Percentiles rank a stretch among this genome's conserved stretches.
Evolutionary conservation across 2,888 invertebrate genomes (phyloP).

Genomic region (Notodonta dromedarius): DNA sequence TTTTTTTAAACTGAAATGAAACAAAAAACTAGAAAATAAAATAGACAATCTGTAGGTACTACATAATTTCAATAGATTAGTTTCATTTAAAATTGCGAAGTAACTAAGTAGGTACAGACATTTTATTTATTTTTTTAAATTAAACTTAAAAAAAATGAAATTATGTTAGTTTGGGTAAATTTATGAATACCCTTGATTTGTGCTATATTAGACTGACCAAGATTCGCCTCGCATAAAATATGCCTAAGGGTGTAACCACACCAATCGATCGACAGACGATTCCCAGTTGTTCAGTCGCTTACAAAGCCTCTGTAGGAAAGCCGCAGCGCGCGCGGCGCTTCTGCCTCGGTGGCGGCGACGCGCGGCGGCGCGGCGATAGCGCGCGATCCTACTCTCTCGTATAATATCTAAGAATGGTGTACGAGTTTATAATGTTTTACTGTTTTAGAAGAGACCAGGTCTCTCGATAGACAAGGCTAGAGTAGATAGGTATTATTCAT

Average conservation of each 20-base stretch:
- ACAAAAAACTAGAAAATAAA: neutral
- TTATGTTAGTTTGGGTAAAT: no score
- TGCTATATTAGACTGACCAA: no score
- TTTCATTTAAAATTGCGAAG: neutral
- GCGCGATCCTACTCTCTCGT: conserved; percentile 34
- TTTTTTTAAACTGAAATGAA: neutral
- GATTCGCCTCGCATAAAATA: no score
- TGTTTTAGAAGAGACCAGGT: conserved; percentile 77
- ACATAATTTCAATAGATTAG: neutral
- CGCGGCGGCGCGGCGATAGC: conserved; percentile 18
- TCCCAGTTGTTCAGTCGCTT: conserved; percentile 33
- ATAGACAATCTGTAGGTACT: neutral
- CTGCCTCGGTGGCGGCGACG: conserved; percentile 2
- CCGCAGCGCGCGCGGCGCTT: conserved; percentile 20
- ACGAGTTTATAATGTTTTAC: conserved; percentile 74
- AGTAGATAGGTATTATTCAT: conserved; percentile 80
- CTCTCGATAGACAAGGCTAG: conserved; percentile 80
- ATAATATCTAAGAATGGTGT: conserved; percentile 45
- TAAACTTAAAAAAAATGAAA: no score
- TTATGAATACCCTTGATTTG: no score
- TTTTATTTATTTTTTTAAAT: no score
- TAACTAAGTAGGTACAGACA: neutral
- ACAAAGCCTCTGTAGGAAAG: conserved; percentile 25
- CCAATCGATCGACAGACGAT: conserved; percentile 13
- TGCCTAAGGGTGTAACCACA: neutral